Percentiles rank a stretch among this genome's conserved stretches.
These are phyloP conservation scores for Scophthalmus maximus DNA, from an alignment of 2,113 vertebrate genomes.

Conservation along the genomic window DNA sequence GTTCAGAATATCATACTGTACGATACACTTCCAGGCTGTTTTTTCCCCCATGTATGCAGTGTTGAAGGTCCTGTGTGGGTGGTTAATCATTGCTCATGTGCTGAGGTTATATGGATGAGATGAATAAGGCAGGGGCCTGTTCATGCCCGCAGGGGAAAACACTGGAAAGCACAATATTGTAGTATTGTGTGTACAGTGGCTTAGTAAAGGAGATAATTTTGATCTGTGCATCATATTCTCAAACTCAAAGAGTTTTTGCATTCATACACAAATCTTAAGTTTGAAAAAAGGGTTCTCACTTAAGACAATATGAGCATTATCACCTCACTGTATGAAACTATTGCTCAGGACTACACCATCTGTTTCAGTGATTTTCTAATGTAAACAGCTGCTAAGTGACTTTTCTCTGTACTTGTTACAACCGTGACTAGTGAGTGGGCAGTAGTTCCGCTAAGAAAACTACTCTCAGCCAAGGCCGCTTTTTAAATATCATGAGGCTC, in stretches of 20 bases:
- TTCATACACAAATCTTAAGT: no score
- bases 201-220: background rate
- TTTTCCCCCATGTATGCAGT: slow-evolving; percentile 27
- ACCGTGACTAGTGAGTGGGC: no score
- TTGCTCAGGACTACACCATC: slow-evolving; percentile 2
- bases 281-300: background rate
- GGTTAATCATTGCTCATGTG: slow-evolving; percentile 53
- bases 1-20: background rate
- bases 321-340: background rate
- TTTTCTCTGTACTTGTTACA: no score
- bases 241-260: no score
- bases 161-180: slow-evolving; percentile 17
- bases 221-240: background rate
- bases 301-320: background rate
- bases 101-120: slow-evolving; percentile 50
- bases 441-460: no score
- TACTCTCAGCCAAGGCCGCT: no score
- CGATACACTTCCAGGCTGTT: slow-evolving; percentile 11
- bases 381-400: no score
- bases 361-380: background rate
- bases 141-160: slow-evolving; percentile 34
- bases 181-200: slow-evolving; percentile 2
- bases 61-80: slow-evolving; percentile 58
- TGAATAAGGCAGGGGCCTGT: slow-evolving; percentile 34
- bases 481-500: no score